Conservation (phyloP, 1,140 invertebrate species). For the Macrotrachela quadricornifera region DNA sequence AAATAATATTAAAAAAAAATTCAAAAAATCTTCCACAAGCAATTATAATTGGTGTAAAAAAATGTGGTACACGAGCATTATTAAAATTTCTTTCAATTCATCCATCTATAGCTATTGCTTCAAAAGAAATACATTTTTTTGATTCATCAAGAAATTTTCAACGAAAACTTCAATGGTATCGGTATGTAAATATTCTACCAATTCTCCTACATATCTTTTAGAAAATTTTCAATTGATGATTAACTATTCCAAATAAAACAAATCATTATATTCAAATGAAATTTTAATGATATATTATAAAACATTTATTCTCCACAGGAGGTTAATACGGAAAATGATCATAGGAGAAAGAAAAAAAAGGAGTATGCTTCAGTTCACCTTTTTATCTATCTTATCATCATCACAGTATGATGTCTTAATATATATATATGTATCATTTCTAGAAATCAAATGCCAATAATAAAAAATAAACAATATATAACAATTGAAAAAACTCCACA, state of each 20-base stretch:
- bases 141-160: slow-evolving; percentile 42
- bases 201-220: too few species aligned
- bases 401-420: too few species aligned
- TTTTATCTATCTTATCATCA: too few species aligned
- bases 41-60: slow-evolving; percentile 71
- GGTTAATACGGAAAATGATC: too few species aligned
- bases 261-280: too few species aligned
- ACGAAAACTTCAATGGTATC: slow-evolving; percentile 67
- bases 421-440: too few species aligned
- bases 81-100: slow-evolving; percentile 70
- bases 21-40: slow-evolving; percentile 44
- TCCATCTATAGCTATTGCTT: slow-evolving; percentile 58
- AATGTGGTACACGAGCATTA: slow-evolving; percentile 63
- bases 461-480: slow-evolving; percentile 16
- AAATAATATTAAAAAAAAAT: too few species aligned
- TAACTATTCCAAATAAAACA: too few species aligned
- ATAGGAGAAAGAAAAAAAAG: too few species aligned
- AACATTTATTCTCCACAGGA: too few species aligned
- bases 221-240: too few species aligned
- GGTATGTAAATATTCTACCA: slow-evolving; percentile 31
- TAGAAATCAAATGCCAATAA: slow-evolving; percentile 1
- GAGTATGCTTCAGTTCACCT: slow-evolving; percentile 2
- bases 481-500: slow-evolving; percentile 35
- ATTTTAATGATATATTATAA: too few species aligned
- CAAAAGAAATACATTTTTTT: slow-evolving; percentile 69